Conservation (phyloP, 2,888 invertebrate species). For the Macrophya annulata region DNA sequence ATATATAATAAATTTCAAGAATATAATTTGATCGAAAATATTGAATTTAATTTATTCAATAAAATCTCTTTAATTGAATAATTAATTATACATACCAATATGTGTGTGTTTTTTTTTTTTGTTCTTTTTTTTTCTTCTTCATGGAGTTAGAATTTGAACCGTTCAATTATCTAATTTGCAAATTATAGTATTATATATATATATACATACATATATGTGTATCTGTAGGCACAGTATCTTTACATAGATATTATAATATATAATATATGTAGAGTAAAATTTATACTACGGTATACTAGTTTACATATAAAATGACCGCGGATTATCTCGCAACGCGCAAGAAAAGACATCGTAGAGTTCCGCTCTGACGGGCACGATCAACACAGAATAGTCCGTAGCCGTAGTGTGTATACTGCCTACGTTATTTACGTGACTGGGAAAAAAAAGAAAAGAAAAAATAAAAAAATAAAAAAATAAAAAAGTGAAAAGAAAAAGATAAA, state of each 20-base stretch:
- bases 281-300: background rate
- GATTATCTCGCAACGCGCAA: conserved; percentile 32
- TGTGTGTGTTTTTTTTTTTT: background rate
- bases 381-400: background rate
- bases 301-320: conserved; percentile 28
- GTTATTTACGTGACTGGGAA: background rate
- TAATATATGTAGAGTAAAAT: background rate
- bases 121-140: background rate
- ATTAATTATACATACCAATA: background rate
- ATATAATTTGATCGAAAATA: background rate
- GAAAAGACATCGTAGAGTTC: conserved; percentile 34
- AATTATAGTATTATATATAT: background rate
- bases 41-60: background rate
- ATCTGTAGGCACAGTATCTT: background rate
- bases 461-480: background rate
- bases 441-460: background rate
- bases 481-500: background rate
- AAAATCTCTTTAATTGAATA: background rate
- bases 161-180: background rate
- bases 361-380: conserved; percentile 26
- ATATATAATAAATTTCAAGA: background rate
- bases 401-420: background rate
- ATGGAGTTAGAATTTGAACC: background rate
- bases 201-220: too few species aligned
- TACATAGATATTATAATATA: background rate